These are phyloP conservation scores for Carassius carassius DNA, from an alignment of 2,113 vertebrate species.

Conservation along the genomic window DNA sequence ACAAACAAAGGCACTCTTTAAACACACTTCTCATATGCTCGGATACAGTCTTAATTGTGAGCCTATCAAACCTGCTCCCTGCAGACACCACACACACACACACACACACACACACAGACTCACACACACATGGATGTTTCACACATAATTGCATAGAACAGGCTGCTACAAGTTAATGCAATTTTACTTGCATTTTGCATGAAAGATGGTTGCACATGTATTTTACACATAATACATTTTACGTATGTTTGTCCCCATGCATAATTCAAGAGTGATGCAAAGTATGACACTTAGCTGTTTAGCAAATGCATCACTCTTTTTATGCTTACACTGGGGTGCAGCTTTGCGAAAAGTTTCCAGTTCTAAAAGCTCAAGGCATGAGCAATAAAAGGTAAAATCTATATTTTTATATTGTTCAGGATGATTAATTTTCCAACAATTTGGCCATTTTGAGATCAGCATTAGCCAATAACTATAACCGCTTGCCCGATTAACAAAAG, in stretches of 20 bases:
- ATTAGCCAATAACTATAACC: not conserved
- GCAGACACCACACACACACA: not conserved
- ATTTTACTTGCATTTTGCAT: not conserved
- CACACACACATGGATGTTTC: not conserved
- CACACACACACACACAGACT: too few species aligned
- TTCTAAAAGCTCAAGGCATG: not conserved
- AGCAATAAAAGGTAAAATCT: not conserved
- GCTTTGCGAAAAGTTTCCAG: not conserved
- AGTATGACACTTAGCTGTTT: too few species aligned
- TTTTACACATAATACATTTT: not conserved
- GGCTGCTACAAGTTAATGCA: not conserved
- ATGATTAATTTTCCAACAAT: not conserved
- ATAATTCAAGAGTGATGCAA: not conserved
- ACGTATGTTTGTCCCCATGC: not conserved
- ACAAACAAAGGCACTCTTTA: constrained; percentile 37
- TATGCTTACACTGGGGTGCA: not conserved
- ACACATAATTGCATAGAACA: not conserved
- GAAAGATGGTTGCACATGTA: not conserved
- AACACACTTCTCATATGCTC: constrained; percentile 28
- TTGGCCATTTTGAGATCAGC: not conserved
- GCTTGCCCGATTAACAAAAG: not conserved
- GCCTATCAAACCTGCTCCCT: constrained; percentile 30
- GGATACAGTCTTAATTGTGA: constrained; percentile 44
- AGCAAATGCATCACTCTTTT: not conserved
- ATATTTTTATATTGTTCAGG: not conserved